Evolutionary conservation across 2,888 invertebrate species (phyloP), one percentile per base, ranked within the genome.

Genomic region (Galeruca laticollis): DNA sequence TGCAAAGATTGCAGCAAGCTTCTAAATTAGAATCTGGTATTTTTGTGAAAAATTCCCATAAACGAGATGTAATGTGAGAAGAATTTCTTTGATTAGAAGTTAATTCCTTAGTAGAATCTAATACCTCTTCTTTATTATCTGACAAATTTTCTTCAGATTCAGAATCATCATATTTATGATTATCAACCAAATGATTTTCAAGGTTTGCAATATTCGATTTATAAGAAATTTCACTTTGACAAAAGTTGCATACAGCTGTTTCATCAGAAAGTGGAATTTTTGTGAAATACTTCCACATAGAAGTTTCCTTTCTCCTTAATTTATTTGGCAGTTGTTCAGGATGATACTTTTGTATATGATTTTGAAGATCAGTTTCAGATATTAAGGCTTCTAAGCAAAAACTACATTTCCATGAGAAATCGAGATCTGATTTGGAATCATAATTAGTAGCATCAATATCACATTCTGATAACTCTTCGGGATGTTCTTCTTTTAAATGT

Each of bases 21-120:
- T 0, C 21, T 13, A 8, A 52, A 52, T 52, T 8, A 26, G n/a
- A 26, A n/a, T n/a, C n/a, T 2, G 21, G n/a, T 26, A 52, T 11
- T 52, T 52, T 52, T 15, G 52, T 52, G 21, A 52, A 52, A 21
- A 52, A 52, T 13, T 11, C 8, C 52, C 52, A 52, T 13, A 52
- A 1, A 11, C 13, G 4, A 52, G 26, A 52, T 52, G 47, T 18
- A 15, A n/a, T 43, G 13, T 3, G 0, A 15, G 5, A n/a, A 15
- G 8, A 47, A 47, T 47, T 47, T 2, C 15, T 9, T 18, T 40
- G 13, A 5, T 47, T 18, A 15, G n/a, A 15, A 15, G 15, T 15
- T 8, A 40, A 40, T 40, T 40, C 40, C 13, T 40, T 5, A 40
- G 37, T 4, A 40, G n/a, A 40, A 40, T 40, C 40, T 13, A 40